These are phyloP conservation scores for Cydia fagiglandana DNA, from an alignment of 1,140 invertebrate species.

Conservation along the genomic window DNA sequence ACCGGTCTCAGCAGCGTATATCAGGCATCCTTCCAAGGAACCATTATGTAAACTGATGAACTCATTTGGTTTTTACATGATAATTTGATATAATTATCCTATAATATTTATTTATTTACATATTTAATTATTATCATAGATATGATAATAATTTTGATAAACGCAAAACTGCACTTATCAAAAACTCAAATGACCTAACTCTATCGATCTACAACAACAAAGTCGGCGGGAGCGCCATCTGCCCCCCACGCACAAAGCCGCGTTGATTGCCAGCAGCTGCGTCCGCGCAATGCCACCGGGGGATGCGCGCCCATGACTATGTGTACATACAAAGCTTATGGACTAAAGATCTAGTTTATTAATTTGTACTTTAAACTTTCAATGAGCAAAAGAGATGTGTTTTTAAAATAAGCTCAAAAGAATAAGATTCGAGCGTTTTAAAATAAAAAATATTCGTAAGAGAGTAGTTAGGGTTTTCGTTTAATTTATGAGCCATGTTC, in stretches of 20 bases:
- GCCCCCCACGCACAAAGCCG: conserved; percentile 66
- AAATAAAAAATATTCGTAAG: too few relatives aligned
- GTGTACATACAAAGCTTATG: not conserved
- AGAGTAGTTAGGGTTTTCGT: too few relatives aligned
- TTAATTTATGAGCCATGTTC: too few relatives aligned
- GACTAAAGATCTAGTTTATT: conserved; percentile 4
- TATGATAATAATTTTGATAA: not conserved
- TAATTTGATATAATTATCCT: too few relatives aligned
- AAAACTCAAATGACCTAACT: conserved; percentile 14
- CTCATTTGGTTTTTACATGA: too few relatives aligned
- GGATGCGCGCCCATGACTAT: conserved; percentile 42
- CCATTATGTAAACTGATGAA: too few relatives aligned
- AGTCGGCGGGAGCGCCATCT: conserved; percentile 64
- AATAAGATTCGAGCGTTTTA: not conserved
- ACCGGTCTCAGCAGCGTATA: too few relatives aligned
- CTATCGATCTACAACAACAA: conserved; percentile 54
- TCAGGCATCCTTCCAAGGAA: too few relatives aligned
- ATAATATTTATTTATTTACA: too few relatives aligned
- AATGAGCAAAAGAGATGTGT: not conserved
- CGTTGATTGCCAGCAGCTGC: conserved; percentile 67
- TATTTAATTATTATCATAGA: too few relatives aligned
- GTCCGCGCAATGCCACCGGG: conserved; percentile 42
- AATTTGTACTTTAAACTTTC: conserved; percentile 12
- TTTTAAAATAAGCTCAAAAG: not conserved
- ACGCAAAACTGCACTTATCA: not conserved